Evolutionary conservation across 2,888 invertebrate genomes (phyloP).

Genomic region (Euplexia lucipara): DNA sequence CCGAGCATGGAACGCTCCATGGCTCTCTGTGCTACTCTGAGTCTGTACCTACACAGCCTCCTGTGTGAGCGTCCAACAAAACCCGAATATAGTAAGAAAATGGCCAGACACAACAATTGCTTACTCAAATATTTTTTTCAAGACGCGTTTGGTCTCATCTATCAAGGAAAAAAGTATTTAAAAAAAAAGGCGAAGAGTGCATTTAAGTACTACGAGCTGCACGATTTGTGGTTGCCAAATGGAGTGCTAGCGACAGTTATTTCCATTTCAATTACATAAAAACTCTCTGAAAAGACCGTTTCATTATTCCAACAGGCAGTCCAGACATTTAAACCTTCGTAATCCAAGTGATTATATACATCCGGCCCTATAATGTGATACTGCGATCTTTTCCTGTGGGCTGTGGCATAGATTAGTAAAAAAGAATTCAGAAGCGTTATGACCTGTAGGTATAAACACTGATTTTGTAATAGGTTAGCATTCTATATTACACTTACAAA

Average conservation of each 20-base stretch:
- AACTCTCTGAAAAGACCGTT: slow-evolving; percentile 21
- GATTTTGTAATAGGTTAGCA: no score
- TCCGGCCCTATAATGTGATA: slow-evolving; percentile 3
- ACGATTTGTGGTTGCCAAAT: slow-evolving; percentile 18
- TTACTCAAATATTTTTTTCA: no score
- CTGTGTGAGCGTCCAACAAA: no score
- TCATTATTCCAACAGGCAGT: slow-evolving; percentile 31
- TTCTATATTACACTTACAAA: no score
- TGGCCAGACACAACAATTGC: no score
- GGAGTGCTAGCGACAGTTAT: slow-evolving; percentile 29
- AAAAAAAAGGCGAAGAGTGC: slow-evolving; percentile 4
- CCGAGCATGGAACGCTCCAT: no score
- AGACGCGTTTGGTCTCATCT: no score
- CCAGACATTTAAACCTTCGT: slow-evolving; percentile 31
- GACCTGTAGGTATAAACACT: no score
- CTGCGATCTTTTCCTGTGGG: slow-evolving; percentile 17
- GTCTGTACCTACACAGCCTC: no score
- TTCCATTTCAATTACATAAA: slow-evolving; percentile 44
- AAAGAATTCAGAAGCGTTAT: no score
- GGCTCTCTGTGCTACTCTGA: no score
- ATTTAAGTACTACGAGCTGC: slow-evolving; percentile 18
- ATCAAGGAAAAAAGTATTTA: not conserved
- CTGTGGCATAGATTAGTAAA: slow-evolving; percentile 8
- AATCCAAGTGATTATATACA: slow-evolving; percentile 38
- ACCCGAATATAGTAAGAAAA: no score